Conservation (phyloP, 2,797 vertebrate genomes). For the Thaleichthys pacificus region DNA sequence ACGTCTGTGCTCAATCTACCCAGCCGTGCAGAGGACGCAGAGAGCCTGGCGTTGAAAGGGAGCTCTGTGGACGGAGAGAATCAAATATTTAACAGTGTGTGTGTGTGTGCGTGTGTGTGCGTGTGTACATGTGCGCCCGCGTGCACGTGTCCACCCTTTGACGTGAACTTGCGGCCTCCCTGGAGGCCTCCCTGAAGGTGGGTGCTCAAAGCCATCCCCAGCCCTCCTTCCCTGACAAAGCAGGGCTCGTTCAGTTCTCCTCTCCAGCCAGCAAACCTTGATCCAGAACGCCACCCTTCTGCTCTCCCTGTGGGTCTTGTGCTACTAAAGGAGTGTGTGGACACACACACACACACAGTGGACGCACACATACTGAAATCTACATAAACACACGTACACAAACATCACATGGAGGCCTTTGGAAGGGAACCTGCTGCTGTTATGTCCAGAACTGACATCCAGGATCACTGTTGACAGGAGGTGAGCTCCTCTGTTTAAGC, state of each 20-base stretch:
- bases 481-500: constrained; percentile 22
- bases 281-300: too few species aligned
- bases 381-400: neutral
- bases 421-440: neutral
- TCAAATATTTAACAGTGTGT: neutral
- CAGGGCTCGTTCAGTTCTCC: neutral
- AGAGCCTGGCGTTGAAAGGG: too few species aligned
- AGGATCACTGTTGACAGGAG: neutral
- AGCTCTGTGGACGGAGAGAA: too few species aligned
- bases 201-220: neutral
- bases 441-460: neutral
- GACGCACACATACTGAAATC: neutral
- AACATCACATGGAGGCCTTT: constrained; percentile 18
- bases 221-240: neutral
- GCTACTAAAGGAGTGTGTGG: too few species aligned
- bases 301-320: too few species aligned
- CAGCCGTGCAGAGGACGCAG: too few species aligned
- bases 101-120: neutral
- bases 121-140: neutral
- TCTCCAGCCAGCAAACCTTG: too few species aligned
- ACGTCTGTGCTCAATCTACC: too few species aligned
- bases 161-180: constrained; percentile 16
- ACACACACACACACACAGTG: too few species aligned
- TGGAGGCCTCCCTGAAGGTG: neutral
- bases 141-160: neutral